Percentiles rank a stretch among this genome's conserved stretches.
Evolutionary conservation across 2,888 invertebrate genomes (phyloP).

Genomic region (Athalia cordata): DNA sequence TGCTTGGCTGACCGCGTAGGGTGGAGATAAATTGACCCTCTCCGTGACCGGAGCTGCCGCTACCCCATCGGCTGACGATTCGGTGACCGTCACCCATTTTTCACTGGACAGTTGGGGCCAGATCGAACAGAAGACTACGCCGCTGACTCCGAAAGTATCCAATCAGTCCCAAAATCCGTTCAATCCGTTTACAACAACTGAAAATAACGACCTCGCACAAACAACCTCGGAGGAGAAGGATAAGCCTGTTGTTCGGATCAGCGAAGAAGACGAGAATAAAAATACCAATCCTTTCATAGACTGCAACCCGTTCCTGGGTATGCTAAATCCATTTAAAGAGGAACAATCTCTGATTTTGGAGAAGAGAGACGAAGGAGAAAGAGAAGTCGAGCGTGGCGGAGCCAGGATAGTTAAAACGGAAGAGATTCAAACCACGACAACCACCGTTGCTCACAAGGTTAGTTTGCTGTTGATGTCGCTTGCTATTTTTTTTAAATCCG

Average conservation of each 20-base stretch:
- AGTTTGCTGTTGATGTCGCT: slow-evolving; percentile 47
- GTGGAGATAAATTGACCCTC: slow-evolving; percentile 82
- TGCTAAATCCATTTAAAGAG: slow-evolving; percentile 71
- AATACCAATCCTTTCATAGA: slow-evolving; percentile 75
- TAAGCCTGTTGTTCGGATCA: slow-evolving; percentile 45
- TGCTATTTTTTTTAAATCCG: slow-evolving; percentile 45
- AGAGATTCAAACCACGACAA: slow-evolving; percentile 67
- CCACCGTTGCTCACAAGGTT: slow-evolving; percentile 67
- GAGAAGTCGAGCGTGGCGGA: slow-evolving; percentile 59
- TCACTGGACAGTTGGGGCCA: slow-evolving; percentile 75
- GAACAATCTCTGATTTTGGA: slow-evolving; percentile 50
- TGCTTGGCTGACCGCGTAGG: slow-evolving; percentile 72
- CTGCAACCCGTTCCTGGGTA: slow-evolving; percentile 72
- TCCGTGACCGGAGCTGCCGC: slow-evolving; percentile 77
- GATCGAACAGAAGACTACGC: slow-evolving; percentile 73
- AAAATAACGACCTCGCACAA: slow-evolving; percentile 47
- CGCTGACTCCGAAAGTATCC: slow-evolving; percentile 64
- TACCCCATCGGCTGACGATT: slow-evolving; percentile 63
- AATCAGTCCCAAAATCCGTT: slow-evolving; percentile 72
- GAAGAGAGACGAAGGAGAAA: slow-evolving; percentile 54
- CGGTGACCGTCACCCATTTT: slow-evolving; percentile 80
- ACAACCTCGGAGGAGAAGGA: slow-evolving; percentile 59
- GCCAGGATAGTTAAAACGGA: slow-evolving; percentile 67
- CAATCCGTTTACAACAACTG: slow-evolving; percentile 70
- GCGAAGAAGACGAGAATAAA: slow-evolving; percentile 55